Evolutionary conservation across 2,113 vertebrate species (phyloP).

Genomic region (Cygnus buccinator): DNA sequence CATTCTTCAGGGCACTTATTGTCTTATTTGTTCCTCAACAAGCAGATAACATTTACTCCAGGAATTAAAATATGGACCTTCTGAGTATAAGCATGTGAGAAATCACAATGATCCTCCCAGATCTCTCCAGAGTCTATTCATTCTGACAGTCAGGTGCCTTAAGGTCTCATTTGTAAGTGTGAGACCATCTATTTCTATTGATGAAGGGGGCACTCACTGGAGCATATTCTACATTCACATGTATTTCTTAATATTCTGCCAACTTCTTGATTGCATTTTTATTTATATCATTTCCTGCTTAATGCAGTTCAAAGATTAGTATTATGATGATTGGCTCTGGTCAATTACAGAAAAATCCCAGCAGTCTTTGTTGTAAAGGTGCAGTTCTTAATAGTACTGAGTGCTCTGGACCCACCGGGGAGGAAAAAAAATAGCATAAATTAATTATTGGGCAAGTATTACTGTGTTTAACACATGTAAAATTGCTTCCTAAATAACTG

Average conservation of each 20-base stretch:
- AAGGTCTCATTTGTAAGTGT: background rate
- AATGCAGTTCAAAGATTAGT: background rate
- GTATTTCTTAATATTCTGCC: background rate
- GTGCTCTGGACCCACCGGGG: background rate
- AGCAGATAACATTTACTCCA: background rate
- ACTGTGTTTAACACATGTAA: constrained; percentile 3
- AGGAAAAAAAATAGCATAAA: background rate
- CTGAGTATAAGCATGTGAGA: background rate
- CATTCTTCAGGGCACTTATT: background rate
- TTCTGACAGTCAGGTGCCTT: background rate
- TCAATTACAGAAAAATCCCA: constrained; percentile 11
- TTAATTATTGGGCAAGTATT: background rate
- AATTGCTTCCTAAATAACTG: background rate
- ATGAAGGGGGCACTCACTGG: background rate
- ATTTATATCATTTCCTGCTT: background rate
- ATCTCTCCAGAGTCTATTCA: background rate
- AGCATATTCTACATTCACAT: background rate
- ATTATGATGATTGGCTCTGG: background rate
- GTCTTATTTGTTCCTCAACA: background rate
- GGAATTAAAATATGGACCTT: background rate
- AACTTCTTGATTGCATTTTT: background rate
- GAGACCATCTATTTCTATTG: background rate
- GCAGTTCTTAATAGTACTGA: background rate
- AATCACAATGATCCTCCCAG: background rate
- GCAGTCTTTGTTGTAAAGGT: background rate